A percentile compares a stretch with the other conserved stretches of the same genome.
phyloP scores from a whole-genome alignment of 2,113 vertebrate genomes.

The Dermatemys mawii region DNA sequence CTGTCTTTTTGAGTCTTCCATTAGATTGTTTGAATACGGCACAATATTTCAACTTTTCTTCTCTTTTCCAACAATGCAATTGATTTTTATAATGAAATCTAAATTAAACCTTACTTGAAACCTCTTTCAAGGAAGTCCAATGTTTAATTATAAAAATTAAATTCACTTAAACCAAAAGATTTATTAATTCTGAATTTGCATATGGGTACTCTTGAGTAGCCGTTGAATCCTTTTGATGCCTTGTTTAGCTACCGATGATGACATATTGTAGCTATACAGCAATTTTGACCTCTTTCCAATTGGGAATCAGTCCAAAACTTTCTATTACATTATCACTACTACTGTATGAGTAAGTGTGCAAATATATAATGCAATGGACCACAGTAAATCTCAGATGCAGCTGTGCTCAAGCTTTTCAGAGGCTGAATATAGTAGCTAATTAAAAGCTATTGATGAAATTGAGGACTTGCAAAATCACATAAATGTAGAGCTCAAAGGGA shows the following conservation, averaged over 20 bases:
- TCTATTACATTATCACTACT: not conserved
- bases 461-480: not conserved
- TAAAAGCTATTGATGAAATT: not conserved
- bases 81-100: not conserved
- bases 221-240: accelerated
- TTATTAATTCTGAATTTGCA: not conserved
- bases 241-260: not conserved
- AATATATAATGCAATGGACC: not conserved
- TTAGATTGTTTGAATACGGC: not conserved
- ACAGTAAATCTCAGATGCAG: not conserved
- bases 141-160: not conserved
- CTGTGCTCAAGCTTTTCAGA: not conserved
- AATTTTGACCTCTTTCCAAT: not conserved
- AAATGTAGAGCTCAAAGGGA: not conserved
- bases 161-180: not conserved
- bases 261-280: not conserved
- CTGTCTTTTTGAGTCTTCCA: not conserved
- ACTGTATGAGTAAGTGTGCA: not conserved
- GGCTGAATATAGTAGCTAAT: not conserved
- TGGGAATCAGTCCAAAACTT: not conserved
- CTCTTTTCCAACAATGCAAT: not conserved
- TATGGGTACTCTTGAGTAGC: not conserved
- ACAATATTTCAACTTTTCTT: not conserved
- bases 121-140: not conserved
- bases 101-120: not conserved